Percentiles rank a stretch among this genome's conserved stretches.
phyloP scores from a whole-genome alignment of 2,797 vertebrate species.

The Heterohyrax brucei region DNA sequence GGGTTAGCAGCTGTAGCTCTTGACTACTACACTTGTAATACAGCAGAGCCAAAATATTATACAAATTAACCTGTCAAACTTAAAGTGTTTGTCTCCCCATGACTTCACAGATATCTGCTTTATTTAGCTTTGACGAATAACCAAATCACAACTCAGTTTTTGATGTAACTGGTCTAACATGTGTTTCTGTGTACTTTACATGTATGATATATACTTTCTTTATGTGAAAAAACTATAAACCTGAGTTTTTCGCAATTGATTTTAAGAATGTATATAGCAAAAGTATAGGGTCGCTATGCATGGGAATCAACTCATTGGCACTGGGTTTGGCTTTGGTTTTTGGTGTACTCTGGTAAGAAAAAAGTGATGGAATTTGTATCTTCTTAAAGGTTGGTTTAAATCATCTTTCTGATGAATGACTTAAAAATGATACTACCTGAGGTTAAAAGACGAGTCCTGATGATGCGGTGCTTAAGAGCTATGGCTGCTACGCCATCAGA shows the following conservation, averaged over 20 bases:
- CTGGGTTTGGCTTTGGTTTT: too few species aligned
- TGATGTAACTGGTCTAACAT: background rate
- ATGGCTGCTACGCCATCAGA: too few species aligned
- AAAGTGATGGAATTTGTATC: background rate
- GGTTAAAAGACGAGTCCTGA: background rate
- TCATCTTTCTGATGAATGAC: slow-evolving; percentile 37
- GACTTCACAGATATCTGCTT: slow-evolving; percentile 47
- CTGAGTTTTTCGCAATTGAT: slow-evolving; percentile 24
- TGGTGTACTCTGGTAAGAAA: background rate
- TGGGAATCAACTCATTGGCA: too few species aligned
- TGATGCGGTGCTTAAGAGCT: too few species aligned
- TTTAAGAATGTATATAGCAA: background rate
- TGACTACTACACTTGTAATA: background rate
- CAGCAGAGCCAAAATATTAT: background rate
- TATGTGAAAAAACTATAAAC: background rate
- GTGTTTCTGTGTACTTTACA: background rate
- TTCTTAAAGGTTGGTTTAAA: slow-evolving; percentile 50
- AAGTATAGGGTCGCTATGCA: background rate
- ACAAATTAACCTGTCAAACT: slow-evolving; percentile 59
- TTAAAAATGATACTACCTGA: background rate
- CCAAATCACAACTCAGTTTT: slow-evolving; percentile 37
- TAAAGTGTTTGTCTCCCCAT: slow-evolving; percentile 57
- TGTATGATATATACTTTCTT: background rate
- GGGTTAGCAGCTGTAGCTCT: too few species aligned
- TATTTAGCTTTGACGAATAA: slow-evolving; percentile 56